Base-by-base conservation (phyloP, 2,888 invertebrate genomes). In the Aphodius sticticus region DNA sequence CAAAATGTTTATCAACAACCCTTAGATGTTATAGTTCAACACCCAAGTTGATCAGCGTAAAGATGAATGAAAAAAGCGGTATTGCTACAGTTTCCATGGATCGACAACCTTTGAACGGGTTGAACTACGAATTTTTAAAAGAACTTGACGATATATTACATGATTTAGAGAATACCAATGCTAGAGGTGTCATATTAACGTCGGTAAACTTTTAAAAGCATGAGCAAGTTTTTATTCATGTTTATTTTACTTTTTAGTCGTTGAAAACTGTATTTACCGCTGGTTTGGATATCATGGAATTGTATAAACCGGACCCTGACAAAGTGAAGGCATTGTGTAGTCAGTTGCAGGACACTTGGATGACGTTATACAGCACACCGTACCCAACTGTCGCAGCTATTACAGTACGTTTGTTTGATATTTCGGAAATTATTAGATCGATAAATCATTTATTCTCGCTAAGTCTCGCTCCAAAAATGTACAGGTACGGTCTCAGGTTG, bases 241-340 rank as follows among this genome's bases (percentile, higher is more conserved):
- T 76, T 69, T 53, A 12, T 12, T 53, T 76, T n/a, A 16, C 12
- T 36, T 86, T 90, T 16, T 87, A 94, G 94, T 91, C 92, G 15
- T 91, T 93, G 0, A 92, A 94, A 76, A 93, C 92, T 80, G 92
- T 96, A 74, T 97, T 97, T 87, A 94, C 94, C 2, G 97, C 94
- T 36, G 97, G 97, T 6, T 89, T 97, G 81, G 97, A 97, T 86
- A 95, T 97, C 69, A 91, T 93, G 89, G 97, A 97, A 90, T 95
- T 97, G 95, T 96, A 96, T 86, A 94, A 96, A 87, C 94, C 96
- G 0, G 92, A 96, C 76, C 87, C 91, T 77, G 93, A 94, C 37
- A 90, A 95, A 81, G 88, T 93, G 0, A 92, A 91, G 81, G 89
- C 91, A 70, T 97, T 95, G 87, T 97, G 97, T 97, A 90, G 90